Evolutionary conservation across 2,797 vertebrate genomes (phyloP), one percentile per base, ranked within the genome.

Genomic region (Anguilla marmorata): DNA sequence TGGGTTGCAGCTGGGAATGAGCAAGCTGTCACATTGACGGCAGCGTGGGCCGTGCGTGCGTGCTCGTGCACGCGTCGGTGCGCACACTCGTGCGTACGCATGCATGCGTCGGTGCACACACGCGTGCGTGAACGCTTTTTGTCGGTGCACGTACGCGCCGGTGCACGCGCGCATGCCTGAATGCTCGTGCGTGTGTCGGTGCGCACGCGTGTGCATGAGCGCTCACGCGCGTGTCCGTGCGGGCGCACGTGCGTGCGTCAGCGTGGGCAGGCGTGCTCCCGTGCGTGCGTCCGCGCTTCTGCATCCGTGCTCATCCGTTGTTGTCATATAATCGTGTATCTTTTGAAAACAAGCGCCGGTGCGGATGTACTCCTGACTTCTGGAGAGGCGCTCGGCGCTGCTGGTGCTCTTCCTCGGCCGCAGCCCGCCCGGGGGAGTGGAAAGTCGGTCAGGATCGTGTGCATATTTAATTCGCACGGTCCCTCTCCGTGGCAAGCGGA

Each of bases 391-490:
- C 76, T 8, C 33, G 30, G 72, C 12, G 19, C 27, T 33, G n/a
- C 30, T 72, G 6, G 66, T 72, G n/a, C 30, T 27, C 66, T 3
- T 33, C 3, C 66, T 30, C 69, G n/a, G n/a, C 69, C 27, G 11
- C 30, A 33, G 4, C 45, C 33, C 37, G 2, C 37, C 19, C 37
- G 30, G 60, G 16, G n/a, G 76, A n/a, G 69, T 54, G 63, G 87
- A 90, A 93, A 91, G 87, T 91, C 89, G 83, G 93, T 91, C 90
- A 89, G 88, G 88, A 30, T 84, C 4, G 21, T 56, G 85, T 95
- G 0, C 84, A 94, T 95, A 89, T 93, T 95, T 94, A 85, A 94
- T 92, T 90, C 21, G 88, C 88, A 76, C 74, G 90, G 93, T 88
- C 92, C 88, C 91, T 91, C 85, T 87, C 30, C 0, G 88, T 69